phyloP scores from a whole-genome alignment of 1,140 invertebrate genomes.

The Thaumetopoea pityocampa region DNA sequence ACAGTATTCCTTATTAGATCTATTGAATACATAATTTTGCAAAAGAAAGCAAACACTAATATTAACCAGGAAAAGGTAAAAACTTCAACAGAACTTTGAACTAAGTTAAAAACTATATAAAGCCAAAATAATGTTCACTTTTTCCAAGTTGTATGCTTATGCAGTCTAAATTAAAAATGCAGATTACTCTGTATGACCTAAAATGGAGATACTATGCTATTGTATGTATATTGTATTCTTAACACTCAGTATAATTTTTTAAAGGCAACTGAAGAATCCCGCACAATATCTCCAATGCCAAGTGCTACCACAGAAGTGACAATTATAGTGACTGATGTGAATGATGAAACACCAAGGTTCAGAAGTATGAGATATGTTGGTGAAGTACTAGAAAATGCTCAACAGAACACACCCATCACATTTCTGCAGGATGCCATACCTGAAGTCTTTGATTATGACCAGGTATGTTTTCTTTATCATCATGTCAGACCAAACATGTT shows the following conservation, averaged over 20 bases:
- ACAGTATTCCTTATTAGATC: too few relatives aligned
- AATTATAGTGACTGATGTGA: constrained; percentile 94
- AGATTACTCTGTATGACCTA: background rate
- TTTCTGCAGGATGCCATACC: constrained; percentile 88
- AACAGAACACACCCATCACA: constrained; percentile 91
- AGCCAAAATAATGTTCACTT: too few relatives aligned
- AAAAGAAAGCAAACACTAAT: too few relatives aligned
- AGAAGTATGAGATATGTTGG: constrained; percentile 86
- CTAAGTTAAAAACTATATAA: too few relatives aligned
- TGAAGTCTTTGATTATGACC: constrained; percentile 94
- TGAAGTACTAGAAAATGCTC: constrained; percentile 94
- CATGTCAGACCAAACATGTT: constrained; percentile 1
- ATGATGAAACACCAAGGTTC: constrained; percentile 94
- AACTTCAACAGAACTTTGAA: too few relatives aligned
- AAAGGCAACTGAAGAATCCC: constrained; percentile 83
- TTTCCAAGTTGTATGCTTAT: too few relatives aligned
- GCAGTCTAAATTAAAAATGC: constrained; percentile 1
- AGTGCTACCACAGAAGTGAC: constrained; percentile 92
- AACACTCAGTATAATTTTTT: constrained; percentile 19
- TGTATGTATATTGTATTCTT: background rate
- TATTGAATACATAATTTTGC: too few relatives aligned
- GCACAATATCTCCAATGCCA: constrained; percentile 79
- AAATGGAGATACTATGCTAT: background rate
- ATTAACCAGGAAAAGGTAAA: too few relatives aligned
- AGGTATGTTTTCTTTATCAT: constrained; percentile 75